Evolutionary conservation across 2,113 vertebrate species (phyloP).

Genomic region (Neotoma lepida): DNA sequence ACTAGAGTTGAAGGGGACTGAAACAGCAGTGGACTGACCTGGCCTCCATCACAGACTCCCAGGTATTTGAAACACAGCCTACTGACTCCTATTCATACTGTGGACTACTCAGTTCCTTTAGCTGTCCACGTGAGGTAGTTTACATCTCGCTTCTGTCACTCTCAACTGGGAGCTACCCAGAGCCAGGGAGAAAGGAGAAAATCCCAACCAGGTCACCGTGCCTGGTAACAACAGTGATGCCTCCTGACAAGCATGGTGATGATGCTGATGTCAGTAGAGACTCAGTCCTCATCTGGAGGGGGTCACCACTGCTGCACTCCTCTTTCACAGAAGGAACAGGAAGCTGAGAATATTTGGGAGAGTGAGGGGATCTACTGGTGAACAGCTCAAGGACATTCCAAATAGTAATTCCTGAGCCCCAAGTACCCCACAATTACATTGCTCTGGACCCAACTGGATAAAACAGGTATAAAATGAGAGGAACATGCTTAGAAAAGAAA

Average conservation of each 20-base stretch:
- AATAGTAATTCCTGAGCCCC: not conserved
- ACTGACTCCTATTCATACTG: not conserved
- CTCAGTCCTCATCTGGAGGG: not conserved
- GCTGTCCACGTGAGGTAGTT: not conserved
- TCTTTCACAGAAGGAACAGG: not conserved
- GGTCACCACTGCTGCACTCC: not conserved
- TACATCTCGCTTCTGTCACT: not conserved
- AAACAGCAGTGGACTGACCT: not conserved
- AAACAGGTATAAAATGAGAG: not conserved
- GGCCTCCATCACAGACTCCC: not conserved
- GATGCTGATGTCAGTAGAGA: not conserved
- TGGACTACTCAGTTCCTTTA: not conserved
- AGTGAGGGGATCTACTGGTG: not conserved
- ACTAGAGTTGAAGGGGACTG: not conserved
- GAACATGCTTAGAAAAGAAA: not conserved
- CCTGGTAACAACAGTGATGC: not conserved
- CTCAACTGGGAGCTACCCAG: not conserved
- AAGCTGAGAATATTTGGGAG: accelerated
- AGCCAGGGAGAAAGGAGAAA: conserved; percentile 3
- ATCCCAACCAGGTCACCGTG: not conserved
- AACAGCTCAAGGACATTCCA: not conserved
- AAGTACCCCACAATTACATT: not conserved
- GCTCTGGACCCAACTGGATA: not conserved
- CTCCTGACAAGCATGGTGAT: not conserved
- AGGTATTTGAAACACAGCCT: not conserved